A percentile compares a stretch with the other conserved stretches of the same genome.
Evolutionary conservation across 2,888 invertebrate species (phyloP).

Genomic region (Xestoiulus laeticollis): DNA sequence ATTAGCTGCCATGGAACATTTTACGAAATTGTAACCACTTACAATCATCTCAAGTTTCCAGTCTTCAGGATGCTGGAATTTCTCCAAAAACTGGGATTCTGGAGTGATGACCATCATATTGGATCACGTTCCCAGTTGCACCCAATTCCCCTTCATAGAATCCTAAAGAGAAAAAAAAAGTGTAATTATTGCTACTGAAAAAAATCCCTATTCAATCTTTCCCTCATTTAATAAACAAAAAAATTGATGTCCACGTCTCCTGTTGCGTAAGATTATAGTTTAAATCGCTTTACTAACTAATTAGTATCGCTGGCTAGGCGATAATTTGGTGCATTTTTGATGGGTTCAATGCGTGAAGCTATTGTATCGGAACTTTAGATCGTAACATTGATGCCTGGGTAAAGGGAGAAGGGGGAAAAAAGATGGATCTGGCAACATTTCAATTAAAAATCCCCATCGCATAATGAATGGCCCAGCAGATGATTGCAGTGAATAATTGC

Average conservation of each 20-base stretch:
- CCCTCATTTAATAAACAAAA: background rate
- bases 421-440: slow-evolving; percentile 28
- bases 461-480: slow-evolving; percentile 25
- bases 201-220: background rate
- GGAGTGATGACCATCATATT: background rate
- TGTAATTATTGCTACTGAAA: background rate
- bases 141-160: background rate
- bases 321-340: background rate
- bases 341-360: background rate
- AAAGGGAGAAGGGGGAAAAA: background rate
- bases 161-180: background rate
- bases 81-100: background rate
- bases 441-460: background rate
- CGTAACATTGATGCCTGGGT: background rate
- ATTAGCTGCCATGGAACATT: background rate
- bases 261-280: background rate
- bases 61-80: too few relatives aligned
- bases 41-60: background rate
- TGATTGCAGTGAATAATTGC: slow-evolving; percentile 20
- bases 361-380: background rate
- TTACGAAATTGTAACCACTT: background rate
- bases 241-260: background rate
- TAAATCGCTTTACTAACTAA: background rate
- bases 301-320: background rate
- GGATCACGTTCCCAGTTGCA: background rate